Evolutionary conservation across 53 echinoderm and acorn worm genomes (phyloP), one percentile per base, ranked within the genome.

Genomic region (Glandiceps talaboti): DNA sequence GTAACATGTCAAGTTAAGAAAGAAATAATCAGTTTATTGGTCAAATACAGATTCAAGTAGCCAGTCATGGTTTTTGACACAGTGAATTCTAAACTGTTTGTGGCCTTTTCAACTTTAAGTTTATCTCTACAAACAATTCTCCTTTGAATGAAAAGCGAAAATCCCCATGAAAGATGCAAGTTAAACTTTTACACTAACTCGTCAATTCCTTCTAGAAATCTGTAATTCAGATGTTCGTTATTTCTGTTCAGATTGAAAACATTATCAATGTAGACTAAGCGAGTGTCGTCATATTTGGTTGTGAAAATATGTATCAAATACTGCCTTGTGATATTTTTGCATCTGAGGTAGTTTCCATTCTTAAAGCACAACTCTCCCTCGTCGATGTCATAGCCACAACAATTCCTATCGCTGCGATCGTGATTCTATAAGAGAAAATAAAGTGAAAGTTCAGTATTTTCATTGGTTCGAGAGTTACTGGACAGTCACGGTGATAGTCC

Each of bases 271-370:
- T 77, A 76, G 10, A 84, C 74, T 1, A 84, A 74, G 28, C 78
- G 79, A 1, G 30, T 25, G 6, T 74, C 77, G 28, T 84, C 78
- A 20, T 33, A 45, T 30, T 78, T 73, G 30, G 73, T 12, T 20
- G 79, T 84, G 73, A 84, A 33, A 29, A 84, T 77, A 73, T 84
- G 84, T 0, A 84, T 74, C 73, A 84, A 28, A 76, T 64, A 78
- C 26, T 74, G 26, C 28, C 73, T 28, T 1, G 73, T 78, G 20
- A 25, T 1, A 31, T 84, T 76, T n/a, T 64, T 78, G 73, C 84
- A 84, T 30, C 28, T 79, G 73, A 64, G 26, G 20, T 6, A 20
- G 6, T 6, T 12, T 12, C 64, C 6, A 6, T 45, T 45, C 64
- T 45, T 45, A 6, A 45, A 12, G 64, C 64, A 45, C 6, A 6